Base-by-base conservation (phyloP, 2,113 vertebrate genomes). In the Ibidorhyncha struthersii region DNA sequence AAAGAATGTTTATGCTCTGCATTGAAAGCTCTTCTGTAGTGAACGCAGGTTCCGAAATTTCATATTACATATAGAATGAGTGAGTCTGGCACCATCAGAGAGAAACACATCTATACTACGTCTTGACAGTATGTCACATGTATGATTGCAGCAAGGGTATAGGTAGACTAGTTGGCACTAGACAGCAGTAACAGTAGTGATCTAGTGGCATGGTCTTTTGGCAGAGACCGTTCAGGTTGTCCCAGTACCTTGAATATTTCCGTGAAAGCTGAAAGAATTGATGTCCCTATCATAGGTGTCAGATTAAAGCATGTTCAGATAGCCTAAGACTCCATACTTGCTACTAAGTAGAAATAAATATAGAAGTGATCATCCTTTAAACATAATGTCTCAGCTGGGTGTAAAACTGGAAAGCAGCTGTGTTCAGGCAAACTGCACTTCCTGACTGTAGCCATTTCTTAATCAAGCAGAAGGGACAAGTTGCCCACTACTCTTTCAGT, bases 111-210 rank as follows among this genome's bases (percentile, higher is more conserved):
- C 17, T 52, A 38, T 26, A 22, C 11, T 38, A 1, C 11, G 40
- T 81, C 34, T 81, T 3, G 1, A 27, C 2, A 2, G 4, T 21
- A 10, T 36, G 23, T 40, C 1, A 3, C 0, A 0, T 43, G 19
- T 16, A 36, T 40, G 56, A 36, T 14, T 62, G 36, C 55, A 90
- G 45, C 20, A 82, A 55, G 9, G 19, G 8, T 61, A 47, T 27
- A 43, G 11, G n/a, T 30, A 74, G 27, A 34, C 13, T 23, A 30
- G 17, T 1, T 70, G 49, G 25, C 45, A 23, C 8, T 12, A 56
- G 21, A n/a, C 14, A 92, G 29, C 52, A 87, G 9, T 47, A 55
- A n/a, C 2, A 2, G 5, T 15, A 80, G 22, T 27, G 29, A 78
- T 3, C 27, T 58, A 5, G 25, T 53, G 34, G 32, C 7, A 14